Percentiles rank a stretch among this genome's conserved stretches.
Evolutionary conservation across 2,888 invertebrate species (phyloP).

Genomic region (Philonicus albiceps): DNA sequence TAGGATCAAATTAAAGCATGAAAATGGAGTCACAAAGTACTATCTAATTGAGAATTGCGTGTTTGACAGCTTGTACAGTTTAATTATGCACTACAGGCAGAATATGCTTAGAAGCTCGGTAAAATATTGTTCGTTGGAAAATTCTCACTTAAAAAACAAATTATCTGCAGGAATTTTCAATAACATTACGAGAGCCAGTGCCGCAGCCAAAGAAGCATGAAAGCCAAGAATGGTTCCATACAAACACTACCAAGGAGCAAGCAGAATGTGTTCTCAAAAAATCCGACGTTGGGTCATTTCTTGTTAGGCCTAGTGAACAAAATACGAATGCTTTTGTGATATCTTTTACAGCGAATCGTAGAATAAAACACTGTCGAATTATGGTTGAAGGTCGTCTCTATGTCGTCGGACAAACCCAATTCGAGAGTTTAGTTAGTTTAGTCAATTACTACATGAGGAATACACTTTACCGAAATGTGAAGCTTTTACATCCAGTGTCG

Average conservation of each 20-base stretch:
- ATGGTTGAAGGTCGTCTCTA: slow-evolving; percentile 91
- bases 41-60: slow-evolving; percentile 86
- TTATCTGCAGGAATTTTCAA: slow-evolving; percentile 76
- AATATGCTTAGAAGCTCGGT: slow-evolving; percentile 86
- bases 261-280: slow-evolving; percentile 90
- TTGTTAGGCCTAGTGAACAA: slow-evolving; percentile 90
- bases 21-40: slow-evolving; percentile 87
- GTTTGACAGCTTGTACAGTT: slow-evolving; percentile 90
- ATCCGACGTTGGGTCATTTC: slow-evolving; percentile 90
- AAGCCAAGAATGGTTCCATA: slow-evolving; percentile 92
- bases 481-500: slow-evolving; percentile 83
- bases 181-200: slow-evolving; percentile 87
- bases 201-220: slow-evolving; percentile 96
- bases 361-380: slow-evolving; percentile 96
- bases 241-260: slow-evolving; percentile 77
- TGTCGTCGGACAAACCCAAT: slow-evolving; percentile 88
- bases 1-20: slow-evolving; percentile 87
- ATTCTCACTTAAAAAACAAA: not conserved
- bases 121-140: slow-evolving; percentile 1
- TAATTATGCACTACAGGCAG: slow-evolving; percentile 89
- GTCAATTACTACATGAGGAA: slow-evolving; percentile 90
- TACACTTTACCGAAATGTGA: slow-evolving; percentile 90
- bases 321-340: slow-evolving; percentile 88
- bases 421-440: slow-evolving; percentile 95
- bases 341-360: slow-evolving; percentile 89